Conservation (phyloP, 2,888 invertebrate species). For the Atrina japonica region DNA sequence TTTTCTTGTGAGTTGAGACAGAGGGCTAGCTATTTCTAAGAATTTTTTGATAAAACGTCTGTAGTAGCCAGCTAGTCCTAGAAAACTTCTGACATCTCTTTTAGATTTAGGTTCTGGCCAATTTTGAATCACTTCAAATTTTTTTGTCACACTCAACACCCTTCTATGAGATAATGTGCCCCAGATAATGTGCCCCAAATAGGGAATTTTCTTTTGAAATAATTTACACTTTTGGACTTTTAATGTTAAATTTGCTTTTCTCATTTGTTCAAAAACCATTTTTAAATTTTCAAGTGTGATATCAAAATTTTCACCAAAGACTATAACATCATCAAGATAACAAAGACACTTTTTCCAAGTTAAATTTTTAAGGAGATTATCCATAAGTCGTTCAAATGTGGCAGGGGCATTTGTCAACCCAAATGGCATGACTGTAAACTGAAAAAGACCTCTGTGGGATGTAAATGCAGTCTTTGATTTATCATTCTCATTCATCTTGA, state of each 20-base stretch:
- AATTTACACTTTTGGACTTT: conserved; percentile 37
- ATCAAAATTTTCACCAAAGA: conserved; percentile 6
- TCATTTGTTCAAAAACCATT: not conserved
- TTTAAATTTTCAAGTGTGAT: conserved; percentile 2
- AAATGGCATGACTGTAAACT: conserved; percentile 16
- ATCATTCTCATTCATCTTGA: conserved; percentile 2
- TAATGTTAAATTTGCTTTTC: conserved; percentile 23
- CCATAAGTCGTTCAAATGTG: conserved; percentile 11
- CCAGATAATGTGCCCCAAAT: conserved; percentile 36
- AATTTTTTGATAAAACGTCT: conserved; percentile 19
- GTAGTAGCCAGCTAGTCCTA: conserved; percentile 23
- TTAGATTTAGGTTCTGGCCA: conserved; percentile 23
- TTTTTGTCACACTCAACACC: too few relatives aligned
- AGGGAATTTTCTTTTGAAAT: conserved; percentile 34
- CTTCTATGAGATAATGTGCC: too few relatives aligned
- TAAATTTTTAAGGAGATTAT: not conserved
- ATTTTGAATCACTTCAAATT: conserved; percentile 20
- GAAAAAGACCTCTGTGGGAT: conserved; percentile 2
- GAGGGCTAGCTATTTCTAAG: conserved; percentile 19
- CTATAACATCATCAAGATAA: conserved; percentile 55
- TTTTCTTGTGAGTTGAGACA: conserved; percentile 22
- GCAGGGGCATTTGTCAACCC: conserved; percentile 7
- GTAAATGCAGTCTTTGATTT: conserved; percentile 14
- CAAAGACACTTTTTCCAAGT: conserved; percentile 30
- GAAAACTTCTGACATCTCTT: conserved; percentile 11